These are phyloP conservation scores for Xenopus petersii DNA, from an alignment of 2,797 vertebrate species.

Conservation along the genomic window DNA sequence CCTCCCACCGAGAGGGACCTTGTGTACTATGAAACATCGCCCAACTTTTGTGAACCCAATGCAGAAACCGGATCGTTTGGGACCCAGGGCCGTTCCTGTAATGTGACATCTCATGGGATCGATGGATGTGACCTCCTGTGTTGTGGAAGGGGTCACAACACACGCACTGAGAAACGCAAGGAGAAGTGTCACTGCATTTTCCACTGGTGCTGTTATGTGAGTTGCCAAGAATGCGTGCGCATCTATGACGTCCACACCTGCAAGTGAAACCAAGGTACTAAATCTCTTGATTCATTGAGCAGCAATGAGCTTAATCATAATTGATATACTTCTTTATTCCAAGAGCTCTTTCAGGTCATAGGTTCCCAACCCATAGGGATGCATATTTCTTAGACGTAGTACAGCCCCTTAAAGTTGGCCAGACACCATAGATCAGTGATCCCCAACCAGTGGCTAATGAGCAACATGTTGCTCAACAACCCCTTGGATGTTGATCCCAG, in stretches of 20 bases:
- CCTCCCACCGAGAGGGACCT: constrained; percentile 92
- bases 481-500: too few species aligned
- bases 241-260: constrained; percentile 95
- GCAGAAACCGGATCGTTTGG: constrained; percentile 92
- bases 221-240: constrained; percentile 91
- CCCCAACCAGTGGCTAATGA: too few species aligned
- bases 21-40: constrained; percentile 95
- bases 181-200: constrained; percentile 98
- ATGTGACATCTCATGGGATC: constrained; percentile 94
- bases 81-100: constrained; percentile 90
- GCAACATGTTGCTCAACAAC: too few species aligned
- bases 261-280: constrained; percentile 72
- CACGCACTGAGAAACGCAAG: constrained; percentile 92
- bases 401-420: too few species aligned
- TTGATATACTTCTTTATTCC: not conserved
- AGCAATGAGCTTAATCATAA: not conserved
- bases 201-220: constrained; percentile 98
- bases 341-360: not conserved
- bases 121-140: constrained; percentile 96
- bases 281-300: not conserved
- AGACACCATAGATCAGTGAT: too few species aligned
- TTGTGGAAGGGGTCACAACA: constrained; percentile 95
- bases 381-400: too few species aligned
- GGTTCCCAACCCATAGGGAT: not conserved
- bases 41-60: constrained; percentile 96